phyloP scores from a whole-genome alignment of 2,888 invertebrate genomes.

The Heliconius sara region DNA sequence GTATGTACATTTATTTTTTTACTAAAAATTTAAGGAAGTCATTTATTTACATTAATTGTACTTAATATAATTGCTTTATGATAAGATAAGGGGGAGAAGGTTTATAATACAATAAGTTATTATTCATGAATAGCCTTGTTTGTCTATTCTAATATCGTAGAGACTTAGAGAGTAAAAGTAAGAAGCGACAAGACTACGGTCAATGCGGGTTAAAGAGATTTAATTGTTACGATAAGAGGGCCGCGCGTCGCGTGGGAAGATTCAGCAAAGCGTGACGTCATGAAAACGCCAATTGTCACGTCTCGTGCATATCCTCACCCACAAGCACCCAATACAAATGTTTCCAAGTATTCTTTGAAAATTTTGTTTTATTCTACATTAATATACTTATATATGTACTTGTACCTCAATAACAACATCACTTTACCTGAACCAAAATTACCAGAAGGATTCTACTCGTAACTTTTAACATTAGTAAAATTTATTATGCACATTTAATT shows the following conservation, averaged over 20 bases:
- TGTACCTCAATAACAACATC: too few species aligned
- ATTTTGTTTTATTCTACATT: too few species aligned
- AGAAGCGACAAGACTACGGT: conserved; percentile 58
- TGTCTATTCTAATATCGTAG: conserved; percentile 41
- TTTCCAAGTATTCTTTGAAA: neutral
- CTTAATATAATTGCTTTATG: neutral
- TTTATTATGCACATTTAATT: neutral
- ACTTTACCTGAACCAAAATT: too few species aligned
- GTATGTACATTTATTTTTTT: conserved; percentile 4
- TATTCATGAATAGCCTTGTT: neutral
- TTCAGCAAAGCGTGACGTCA: conserved; percentile 63
- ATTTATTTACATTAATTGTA: neutral
- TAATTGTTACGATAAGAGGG: conserved; percentile 70
- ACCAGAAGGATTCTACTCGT: too few species aligned
- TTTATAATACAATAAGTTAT: neutral
- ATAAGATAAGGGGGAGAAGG: neutral
- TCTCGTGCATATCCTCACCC: conserved; percentile 57
- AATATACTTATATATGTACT: too few species aligned
- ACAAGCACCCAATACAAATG: conserved; percentile 11
- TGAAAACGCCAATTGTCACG: conserved; percentile 60
- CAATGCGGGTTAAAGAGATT: conserved; percentile 67
- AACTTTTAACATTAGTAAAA: neutral
- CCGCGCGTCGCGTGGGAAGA: conserved; percentile 67
- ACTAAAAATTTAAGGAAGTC: conserved; percentile 5
- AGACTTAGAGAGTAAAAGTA: conserved; percentile 53